phyloP scores from a whole-genome alignment of 2,797 vertebrate genomes.

The Lagodon rhomboides region DNA sequence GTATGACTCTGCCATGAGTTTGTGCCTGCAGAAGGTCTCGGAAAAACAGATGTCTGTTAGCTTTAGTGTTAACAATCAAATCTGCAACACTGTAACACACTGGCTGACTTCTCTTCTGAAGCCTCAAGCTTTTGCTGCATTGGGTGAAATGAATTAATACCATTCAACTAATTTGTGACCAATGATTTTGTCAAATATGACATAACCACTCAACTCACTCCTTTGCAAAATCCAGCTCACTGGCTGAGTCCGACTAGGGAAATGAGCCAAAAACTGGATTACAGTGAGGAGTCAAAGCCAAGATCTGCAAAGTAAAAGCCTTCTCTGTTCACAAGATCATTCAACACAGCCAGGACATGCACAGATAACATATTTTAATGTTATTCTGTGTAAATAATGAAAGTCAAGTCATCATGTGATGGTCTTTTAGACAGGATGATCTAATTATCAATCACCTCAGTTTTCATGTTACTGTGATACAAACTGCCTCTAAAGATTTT shows the following conservation, averaged over 20 bases:
- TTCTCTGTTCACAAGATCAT: slow-evolving; percentile 8
- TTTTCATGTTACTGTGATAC: neutral
- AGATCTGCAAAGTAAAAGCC: slow-evolving; percentile 23
- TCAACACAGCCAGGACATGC: slow-evolving; percentile 22
- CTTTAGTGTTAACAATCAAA: neutral
- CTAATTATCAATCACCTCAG: slow-evolving; percentile 23
- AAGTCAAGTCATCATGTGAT: neutral
- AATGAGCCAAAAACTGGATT: slow-evolving; percentile 32
- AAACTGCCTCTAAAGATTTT: slow-evolving; percentile 12
- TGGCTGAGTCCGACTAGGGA: neutral
- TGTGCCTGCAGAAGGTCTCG: neutral
- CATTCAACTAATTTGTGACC: neutral
- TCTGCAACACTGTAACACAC: neutral
- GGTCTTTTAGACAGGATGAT: slow-evolving; percentile 7
- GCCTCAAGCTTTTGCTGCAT: neutral
- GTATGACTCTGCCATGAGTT: neutral
- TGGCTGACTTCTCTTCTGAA: neutral
- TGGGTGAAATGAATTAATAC: neutral
- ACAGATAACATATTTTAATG: slow-evolving; percentile 35
- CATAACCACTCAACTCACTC: slow-evolving; percentile 17
- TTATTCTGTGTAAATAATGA: slow-evolving; percentile 23
- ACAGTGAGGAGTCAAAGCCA: slow-evolving; percentile 9
- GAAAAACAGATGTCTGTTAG: neutral
- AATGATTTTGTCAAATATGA: slow-evolving; percentile 9
- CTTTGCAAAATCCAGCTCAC: slow-evolving; percentile 25